These are phyloP conservation scores for Sarotherodon lohbergeri DNA, from an alignment of 2,113 vertebrate species.

Conservation along the genomic window DNA sequence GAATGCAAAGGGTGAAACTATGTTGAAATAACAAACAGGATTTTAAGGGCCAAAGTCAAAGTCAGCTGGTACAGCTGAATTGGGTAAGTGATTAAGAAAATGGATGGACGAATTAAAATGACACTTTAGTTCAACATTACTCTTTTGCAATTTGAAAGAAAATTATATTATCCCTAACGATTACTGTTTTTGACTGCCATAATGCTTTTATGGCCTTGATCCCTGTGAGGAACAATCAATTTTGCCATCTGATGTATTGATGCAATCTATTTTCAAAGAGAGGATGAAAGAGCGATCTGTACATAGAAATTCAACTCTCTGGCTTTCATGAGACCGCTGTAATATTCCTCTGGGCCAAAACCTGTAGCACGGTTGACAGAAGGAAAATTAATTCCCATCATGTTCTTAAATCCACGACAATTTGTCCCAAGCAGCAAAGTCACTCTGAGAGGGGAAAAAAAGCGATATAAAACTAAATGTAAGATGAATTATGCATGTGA, in stretches of 20 bases:
- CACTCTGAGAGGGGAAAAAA: slow-evolving; percentile 15
- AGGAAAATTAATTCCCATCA: slow-evolving; percentile 39
- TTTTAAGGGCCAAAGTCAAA: neutral
- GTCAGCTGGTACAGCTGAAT: neutral
- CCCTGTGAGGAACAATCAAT: slow-evolving; percentile 4
- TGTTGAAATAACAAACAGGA: neutral
- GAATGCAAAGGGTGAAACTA: neutral
- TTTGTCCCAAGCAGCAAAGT: slow-evolving; percentile 62
- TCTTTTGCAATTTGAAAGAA: neutral
- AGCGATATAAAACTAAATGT: slow-evolving; percentile 44
- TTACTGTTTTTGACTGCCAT: neutral
- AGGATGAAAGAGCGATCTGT: slow-evolving; percentile 12
- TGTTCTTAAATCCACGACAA: slow-evolving; percentile 59
- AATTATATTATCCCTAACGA: neutral
- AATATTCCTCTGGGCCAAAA: slow-evolving; percentile 18
- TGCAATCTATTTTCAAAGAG: slow-evolving; percentile 25
- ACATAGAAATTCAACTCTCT: neutral
- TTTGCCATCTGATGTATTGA: slow-evolving; percentile 14
- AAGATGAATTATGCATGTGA: slow-evolving; percentile 73
- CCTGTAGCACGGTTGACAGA: slow-evolving; percentile 31
- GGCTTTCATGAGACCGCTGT: slow-evolving; percentile 6
- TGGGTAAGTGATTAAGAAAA: neutral
- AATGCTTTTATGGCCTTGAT: slow-evolving; percentile 11
- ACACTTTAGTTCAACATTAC: neutral
- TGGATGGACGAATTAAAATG: neutral